Evolutionary conservation across 2,797 vertebrate species (phyloP), one percentile per base, ranked within the genome.

Genomic region (Danio aesculapii): DNA sequence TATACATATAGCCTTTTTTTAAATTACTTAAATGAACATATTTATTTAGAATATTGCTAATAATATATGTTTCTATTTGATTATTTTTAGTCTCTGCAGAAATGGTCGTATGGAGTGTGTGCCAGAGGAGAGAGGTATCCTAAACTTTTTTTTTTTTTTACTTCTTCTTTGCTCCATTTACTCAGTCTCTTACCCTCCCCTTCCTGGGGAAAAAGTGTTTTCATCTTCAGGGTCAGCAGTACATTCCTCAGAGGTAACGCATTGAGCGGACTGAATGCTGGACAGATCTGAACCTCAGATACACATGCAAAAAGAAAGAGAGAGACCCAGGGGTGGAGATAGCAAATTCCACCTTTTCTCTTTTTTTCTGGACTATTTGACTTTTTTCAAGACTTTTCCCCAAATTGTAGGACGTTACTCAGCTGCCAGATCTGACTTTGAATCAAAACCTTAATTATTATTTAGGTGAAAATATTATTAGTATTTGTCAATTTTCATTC

Each of bases 81-180:
- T 74, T 81, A 81, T 7, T 86, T 63, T 49, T 89, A 95, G 95
- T 86, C 88, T 94, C 73, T 95, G 95, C 90, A 93, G 91, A 90
- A 95, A 94, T 88, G 94, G 93, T 57, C 93, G 90, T 83, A 92
- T 95, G 92, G 94, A 94, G 90, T 95, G 95, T 90, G 90, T 93
- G 85, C 92, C 94, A 85, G 92, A 94, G 69, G 93, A 95, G 87
- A 90, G 91, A 94, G 95, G 95, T 95, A 91, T 87, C 79, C 76
- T 39, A 72, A 21, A 50, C 49, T 61, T 30, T 69, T 39, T 52
- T 11, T 8, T 17, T 75, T 17, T 7, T 61, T 58, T 75, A 13
- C 57, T 75, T 8, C 19, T 75, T 17, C 14, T 61, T 58, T 75
- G 19, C 57, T 75, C 17, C 3, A 50, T 76, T 64, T 19, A 10